Base-by-base conservation (phyloP, 2,888 invertebrate species). In the Diachrysia chrysitis region DNA sequence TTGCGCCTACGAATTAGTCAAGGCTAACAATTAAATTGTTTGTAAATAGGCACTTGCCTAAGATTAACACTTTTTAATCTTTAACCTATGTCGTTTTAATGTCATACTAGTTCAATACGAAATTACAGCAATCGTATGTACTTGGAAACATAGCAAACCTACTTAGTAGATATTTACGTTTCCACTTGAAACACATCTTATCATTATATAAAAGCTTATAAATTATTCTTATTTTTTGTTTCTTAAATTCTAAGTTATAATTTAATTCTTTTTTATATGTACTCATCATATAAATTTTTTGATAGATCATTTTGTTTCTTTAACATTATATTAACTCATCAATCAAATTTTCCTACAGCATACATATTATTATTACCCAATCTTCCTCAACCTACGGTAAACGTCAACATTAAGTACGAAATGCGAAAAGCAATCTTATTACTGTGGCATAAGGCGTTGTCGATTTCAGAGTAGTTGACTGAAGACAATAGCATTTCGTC, bases 401-500 rank as follows among this genome's bases (percentile, higher is more conserved):
- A 42, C n/a, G 16, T 42, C 42, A 14, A n/a, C n/a, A 42, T 1
- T 42, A 42, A 37, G 5, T 6, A 42, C n/a, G n/a, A n/a, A n/a
- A 5, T n/a, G 5, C 42, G 7, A 42, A 42, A 42, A 42, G n/a
- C 16, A n/a, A 42, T n/a, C 5, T n/a, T 42, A 42, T n/a, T 1
- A 6, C n/a, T n/a, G 16, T 7, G 42, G n/a, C 4, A n/a, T 42
- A 42, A 42, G 7, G 42, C 3, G 4, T 0, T n/a, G 6, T n/a
- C 42, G 6, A n/a, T n/a, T n/a, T 42, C n/a, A 42, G 7, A n/a
- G 6, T n/a, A 42, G 42, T 42, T 37, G 42, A 42, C 42, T n/a
- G 42, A 42, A 42, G 42, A 56, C 46, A 61, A 65, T 58, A 55
- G 51, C 58, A 59, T 56, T 63, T 51, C 25, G 23, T 51, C 17